Base-by-base conservation (phyloP, 2,888 invertebrate genomes). In the Andrena flavipes region DNA sequence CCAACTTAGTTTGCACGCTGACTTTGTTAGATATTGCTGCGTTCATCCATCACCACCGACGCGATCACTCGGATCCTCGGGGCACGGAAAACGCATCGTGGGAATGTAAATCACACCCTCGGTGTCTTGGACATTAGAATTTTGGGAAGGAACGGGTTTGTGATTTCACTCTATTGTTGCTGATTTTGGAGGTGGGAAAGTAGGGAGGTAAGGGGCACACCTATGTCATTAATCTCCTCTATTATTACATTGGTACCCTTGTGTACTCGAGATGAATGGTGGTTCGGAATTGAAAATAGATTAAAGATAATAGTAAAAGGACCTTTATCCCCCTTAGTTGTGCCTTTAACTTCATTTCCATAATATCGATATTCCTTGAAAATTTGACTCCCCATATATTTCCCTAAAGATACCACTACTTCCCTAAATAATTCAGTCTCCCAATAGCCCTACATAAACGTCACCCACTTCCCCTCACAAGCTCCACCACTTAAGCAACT, bases 1-100 rank as follows among this genome's bases (percentile, higher is more conserved):
- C 56, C 59, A 82, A 84, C 80, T 88, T 84, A 85, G 88, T 88
- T 88, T 85, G 84, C 88, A 79, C 86, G 79, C 88, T 84, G 88
- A 85, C 88, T 88, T 86, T 75, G 80, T 78, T 82, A 86, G 88
- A 88, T 88, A 88, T 84, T 81, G 73, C 74, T 30, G 29, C n/a
- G 71, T 80, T 76, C 81, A 88, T 88, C 83, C 80, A 82, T 88
- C 88, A 88, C 70, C 54, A 48, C n/a, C 30, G 60, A 35, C 26
- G n/a, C 13, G 29, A 59, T 67, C 60, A 8, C n/a, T 48, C 51
- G 35, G 48, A 71, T 65, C 63, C 77, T 42, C 35, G n/a, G 16
- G 42, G 63, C 29, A 60, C 42, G 76, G 70, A 70, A 30, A 70
- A 30, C 20, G 60, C 26, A 33, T 76, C 64, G 69, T 67, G 81